Conservation (phyloP, 2,888 invertebrate genomes). For the Lysandra bellargus region DNA sequence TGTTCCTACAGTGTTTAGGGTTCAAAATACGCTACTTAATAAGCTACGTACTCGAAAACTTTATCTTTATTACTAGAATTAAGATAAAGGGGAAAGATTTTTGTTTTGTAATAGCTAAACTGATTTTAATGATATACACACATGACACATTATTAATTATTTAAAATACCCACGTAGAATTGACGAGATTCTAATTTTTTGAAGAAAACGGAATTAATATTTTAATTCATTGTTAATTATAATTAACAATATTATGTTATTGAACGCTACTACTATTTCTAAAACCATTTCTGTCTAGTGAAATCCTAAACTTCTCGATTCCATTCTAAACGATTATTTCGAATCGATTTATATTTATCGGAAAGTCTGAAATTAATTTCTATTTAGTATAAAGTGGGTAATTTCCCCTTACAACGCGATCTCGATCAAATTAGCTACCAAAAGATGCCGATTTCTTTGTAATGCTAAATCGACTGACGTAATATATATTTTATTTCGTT, state of each 20-base stretch:
- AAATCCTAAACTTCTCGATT: not conserved
- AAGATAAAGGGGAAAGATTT: too few relatives aligned
- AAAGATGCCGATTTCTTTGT: slow-evolving; percentile 39
- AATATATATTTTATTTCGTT: slow-evolving; percentile 26
- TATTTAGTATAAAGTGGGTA: slow-evolving; percentile 42
- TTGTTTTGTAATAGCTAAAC: too few relatives aligned
- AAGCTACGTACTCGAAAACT: too few relatives aligned
- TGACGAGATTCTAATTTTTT: not conserved
- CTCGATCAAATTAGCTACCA: slow-evolving; percentile 45
- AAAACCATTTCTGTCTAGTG: not conserved
- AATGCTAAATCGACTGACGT: slow-evolving; percentile 36
- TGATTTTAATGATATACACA: too few relatives aligned
- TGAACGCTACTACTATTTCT: not conserved
- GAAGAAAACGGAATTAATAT: not conserved
- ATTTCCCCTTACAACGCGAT: slow-evolving; percentile 40
- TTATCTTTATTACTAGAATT: too few relatives aligned
- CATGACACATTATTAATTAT: too few relatives aligned
- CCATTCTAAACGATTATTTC: slow-evolving; percentile 8
- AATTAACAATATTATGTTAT: too few relatives aligned
- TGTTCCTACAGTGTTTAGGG: not conserved
- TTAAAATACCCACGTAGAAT: not conserved
- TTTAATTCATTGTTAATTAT: too few relatives aligned
- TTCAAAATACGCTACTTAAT: not conserved
- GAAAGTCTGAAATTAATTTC: slow-evolving; percentile 13
- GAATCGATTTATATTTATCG: slow-evolving; percentile 14